A percentile compares a stretch with the other conserved stretches of the same genome.
Conservation (phyloP, 1,140 invertebrate species). For the Hetaerina americana region DNA sequence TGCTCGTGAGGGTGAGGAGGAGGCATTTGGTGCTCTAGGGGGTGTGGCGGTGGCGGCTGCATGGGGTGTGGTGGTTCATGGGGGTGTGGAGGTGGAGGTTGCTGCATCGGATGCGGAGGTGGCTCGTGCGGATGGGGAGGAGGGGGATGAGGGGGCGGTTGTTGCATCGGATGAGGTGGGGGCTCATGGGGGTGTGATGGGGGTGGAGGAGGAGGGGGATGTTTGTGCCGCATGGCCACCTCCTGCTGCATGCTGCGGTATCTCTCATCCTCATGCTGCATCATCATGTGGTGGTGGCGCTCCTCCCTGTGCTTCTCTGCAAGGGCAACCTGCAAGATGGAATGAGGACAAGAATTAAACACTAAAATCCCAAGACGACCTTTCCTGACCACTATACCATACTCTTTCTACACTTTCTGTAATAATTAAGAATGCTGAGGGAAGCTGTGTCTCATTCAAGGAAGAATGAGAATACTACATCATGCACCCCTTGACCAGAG, state of each 20-base stretch:
- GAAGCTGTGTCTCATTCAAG: too few species aligned
- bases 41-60: background rate
- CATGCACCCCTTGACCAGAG: too few species aligned
- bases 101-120: too few species aligned
- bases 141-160: background rate
- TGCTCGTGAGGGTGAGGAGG: background rate
- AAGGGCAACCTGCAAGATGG: constrained; percentile 9
- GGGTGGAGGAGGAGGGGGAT: constrained; percentile 7
- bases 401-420: too few species aligned
- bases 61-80: constrained; percentile 13
- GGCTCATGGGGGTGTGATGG: constrained; percentile 22
- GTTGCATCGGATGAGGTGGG: background rate
- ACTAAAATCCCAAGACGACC: too few species aligned
- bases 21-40: background rate
- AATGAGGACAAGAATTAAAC: too few species aligned
- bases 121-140: background rate
- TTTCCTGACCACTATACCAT: too few species aligned
- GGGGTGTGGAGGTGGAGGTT: constrained; percentile 19
- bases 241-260: constrained; percentile 14
- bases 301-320: constrained; percentile 10
- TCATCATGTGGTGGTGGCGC: constrained; percentile 12
- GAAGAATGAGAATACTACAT: too few species aligned
- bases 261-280: constrained; percentile 15
- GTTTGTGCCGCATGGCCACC: constrained; percentile 9
- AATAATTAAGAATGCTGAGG: too few species aligned